Evolutionary conservation across 2,888 invertebrate species (phyloP).

Genomic region (Tipula helvola): DNA sequence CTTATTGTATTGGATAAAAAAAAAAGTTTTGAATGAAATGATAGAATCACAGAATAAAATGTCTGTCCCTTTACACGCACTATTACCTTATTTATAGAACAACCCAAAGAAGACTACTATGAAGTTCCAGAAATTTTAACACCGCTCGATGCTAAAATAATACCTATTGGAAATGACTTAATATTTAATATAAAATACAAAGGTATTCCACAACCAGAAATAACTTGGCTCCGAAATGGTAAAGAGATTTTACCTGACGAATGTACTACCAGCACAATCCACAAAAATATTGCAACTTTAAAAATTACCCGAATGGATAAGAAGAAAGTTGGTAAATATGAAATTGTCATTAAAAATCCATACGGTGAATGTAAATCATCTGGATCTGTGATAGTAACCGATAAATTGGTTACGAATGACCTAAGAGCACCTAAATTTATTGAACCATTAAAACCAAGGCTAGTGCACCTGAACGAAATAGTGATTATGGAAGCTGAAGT

Average conservation of each 20-base stretch:
- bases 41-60: background rate
- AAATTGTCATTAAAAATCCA: conserved; percentile 66
- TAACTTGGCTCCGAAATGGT: conserved; percentile 79
- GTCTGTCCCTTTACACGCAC: background rate
- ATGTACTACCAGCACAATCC: conserved; percentile 45
- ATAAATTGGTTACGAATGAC: conserved; percentile 43
- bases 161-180: conserved; percentile 55
- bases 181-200: conserved; percentile 58
- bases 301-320: conserved; percentile 53
- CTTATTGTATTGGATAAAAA: background rate
- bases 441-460: conserved; percentile 55
- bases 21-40: background rate
- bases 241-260: conserved; percentile 54
- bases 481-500: conserved; percentile 68
- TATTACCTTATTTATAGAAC: background rate
- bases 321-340: conserved; percentile 77
- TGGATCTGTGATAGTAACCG: conserved; percentile 64
- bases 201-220: conserved; percentile 54
- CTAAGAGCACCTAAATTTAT: conserved; percentile 61
- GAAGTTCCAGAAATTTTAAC: conserved; percentile 56
- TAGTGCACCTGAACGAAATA: conserved; percentile 58
- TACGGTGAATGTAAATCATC: conserved; percentile 68
- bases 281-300: conserved; percentile 50
- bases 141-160: conserved; percentile 62
- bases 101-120: conserved; percentile 23